These are phyloP conservation scores for Linyphia triangularis DNA, from an alignment of 2,888 invertebrate genomes.

Conservation along the genomic window DNA sequence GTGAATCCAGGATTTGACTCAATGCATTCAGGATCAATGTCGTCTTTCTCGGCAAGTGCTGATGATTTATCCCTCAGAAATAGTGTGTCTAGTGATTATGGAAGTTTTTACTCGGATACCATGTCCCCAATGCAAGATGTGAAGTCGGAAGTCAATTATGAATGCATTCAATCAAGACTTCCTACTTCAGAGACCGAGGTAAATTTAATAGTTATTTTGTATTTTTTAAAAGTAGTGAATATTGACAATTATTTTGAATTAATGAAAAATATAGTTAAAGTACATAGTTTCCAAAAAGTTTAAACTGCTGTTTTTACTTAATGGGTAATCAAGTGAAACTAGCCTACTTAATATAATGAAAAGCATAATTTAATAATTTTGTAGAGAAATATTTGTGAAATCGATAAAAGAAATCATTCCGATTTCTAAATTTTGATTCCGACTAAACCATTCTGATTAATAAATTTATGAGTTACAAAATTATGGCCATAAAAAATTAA, in stretches of 20 bases:
- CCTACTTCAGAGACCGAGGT: slow-evolving; percentile 43
- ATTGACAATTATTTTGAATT: neutral
- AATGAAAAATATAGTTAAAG: neutral
- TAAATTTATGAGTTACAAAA: neutral
- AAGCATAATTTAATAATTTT: neutral
- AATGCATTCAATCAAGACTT: slow-evolving; percentile 30
- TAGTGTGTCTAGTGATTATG: slow-evolving; percentile 68
- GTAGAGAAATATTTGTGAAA: neutral
- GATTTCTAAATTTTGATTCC: neutral
- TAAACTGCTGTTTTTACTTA: neutral
- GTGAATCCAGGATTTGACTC: slow-evolving; percentile 73
- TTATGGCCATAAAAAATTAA: too few relatives aligned
- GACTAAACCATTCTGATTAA: neutral
- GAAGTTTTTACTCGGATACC: slow-evolving; percentile 68
- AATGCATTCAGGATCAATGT: slow-evolving; percentile 39
- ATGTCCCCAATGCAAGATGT: slow-evolving; percentile 55
- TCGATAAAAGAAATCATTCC: neutral
- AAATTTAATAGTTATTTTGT: slow-evolving; percentile 12
- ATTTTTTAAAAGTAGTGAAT: neutral
- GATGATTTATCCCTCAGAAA: slow-evolving; percentile 55
- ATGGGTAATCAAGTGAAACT: neutral
- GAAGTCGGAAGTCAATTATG: slow-evolving; percentile 62
- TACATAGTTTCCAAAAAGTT: neutral
- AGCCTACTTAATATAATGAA: neutral
- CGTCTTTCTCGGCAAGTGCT: slow-evolving; percentile 54